Base-by-base conservation (phyloP, 2,888 invertebrate species). In the Leptinotarsa haldemani region DNA sequence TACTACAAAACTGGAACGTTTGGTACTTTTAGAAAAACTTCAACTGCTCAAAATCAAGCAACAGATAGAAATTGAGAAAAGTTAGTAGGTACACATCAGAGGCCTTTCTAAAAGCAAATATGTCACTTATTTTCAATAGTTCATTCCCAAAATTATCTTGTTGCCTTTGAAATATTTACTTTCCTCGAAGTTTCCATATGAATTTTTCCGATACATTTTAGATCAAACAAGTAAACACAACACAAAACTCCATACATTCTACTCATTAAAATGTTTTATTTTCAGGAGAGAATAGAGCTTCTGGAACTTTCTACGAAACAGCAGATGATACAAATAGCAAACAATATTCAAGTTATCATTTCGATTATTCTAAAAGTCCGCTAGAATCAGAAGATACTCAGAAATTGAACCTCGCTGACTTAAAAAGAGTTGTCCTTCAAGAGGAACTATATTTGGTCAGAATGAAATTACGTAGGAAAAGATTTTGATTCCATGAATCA, bases 371-470 rank as follows among this genome's bases (percentile, higher is more conserved):
- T 30, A 7, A 40, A 30, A 40, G 15, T 22, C 56, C 22, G 2
- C 16, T 65, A 65, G 71, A 69, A 71, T 56, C 58, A 12, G 70
- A 61, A 20, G 56, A 25, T 16, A 72, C 66, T 5, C 56, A 72
- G 48, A 48, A 69, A 48, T 47, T 71, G 3, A 58, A 46, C 12
- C 53, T 61, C 3, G 18, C 71, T 20, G 74, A 74, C 22, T 52
- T 75, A 22, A 64, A 70, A 46, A 61, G 71, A 48, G 40, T 48
- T 25, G 72, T 75, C 7, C 72, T 72, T n/a, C 25, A 68, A 9
- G 75, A 72, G 52, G 72, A 75, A 64, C 50, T 75, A 16, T 40
- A 75, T 40, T 18, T 75, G 18, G 25, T 72, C 18, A 69, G 71
- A 20, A 46, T 75, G 48, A 69, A 70, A 40, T 61, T 40, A 9